Evolutionary conservation across 2,113 vertebrate species (phyloP).

Genomic region (Eleginops maclovinus): DNA sequence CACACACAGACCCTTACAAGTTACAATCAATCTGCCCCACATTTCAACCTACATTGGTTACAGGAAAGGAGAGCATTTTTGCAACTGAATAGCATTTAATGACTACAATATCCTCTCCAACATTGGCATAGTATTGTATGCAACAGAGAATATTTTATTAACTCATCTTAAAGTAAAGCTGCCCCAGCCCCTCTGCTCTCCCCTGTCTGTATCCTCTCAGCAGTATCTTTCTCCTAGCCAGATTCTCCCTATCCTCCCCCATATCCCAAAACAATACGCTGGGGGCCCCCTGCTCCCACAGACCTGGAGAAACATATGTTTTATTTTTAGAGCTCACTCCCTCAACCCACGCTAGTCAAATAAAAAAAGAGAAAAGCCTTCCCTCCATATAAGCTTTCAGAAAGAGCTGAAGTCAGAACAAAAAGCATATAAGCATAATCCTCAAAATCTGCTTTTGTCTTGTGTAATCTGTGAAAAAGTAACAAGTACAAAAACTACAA

Average conservation of each 20-base stretch:
- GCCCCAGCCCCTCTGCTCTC: constrained; percentile 23
- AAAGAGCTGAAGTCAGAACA: constrained; percentile 48
- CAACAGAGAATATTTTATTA: constrained; percentile 24
- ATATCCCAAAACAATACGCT: constrained; percentile 82
- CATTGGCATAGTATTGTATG: background rate
- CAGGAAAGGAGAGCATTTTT: constrained; percentile 7
- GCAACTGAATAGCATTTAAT: background rate
- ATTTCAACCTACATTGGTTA: constrained; percentile 8
- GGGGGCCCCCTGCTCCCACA: constrained; percentile 75
- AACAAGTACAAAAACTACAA: constrained; percentile 1
- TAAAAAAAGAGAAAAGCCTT: constrained; percentile 60
- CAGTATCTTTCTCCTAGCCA: constrained; percentile 61
- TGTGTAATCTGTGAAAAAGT: background rate
- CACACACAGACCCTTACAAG: constrained; percentile 20
- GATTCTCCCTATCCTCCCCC: constrained; percentile 76
- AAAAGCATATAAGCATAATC: constrained; percentile 35
- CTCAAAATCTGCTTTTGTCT: constrained; percentile 1
- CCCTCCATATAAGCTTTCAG: constrained; percentile 63
- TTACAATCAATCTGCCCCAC: constrained; percentile 32
- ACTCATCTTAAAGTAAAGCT: constrained; percentile 43
- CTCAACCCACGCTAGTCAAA: constrained; percentile 67
- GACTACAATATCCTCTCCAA: background rate
- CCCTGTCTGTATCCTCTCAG: constrained; percentile 50
- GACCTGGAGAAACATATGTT: constrained; percentile 83
- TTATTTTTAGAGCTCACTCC: constrained; percentile 84